Evolutionary conservation across 2,797 vertebrate genomes (phyloP), one percentile per base, ranked within the genome.

Genomic region (Microctenopoma stevenorrisi): DNA sequence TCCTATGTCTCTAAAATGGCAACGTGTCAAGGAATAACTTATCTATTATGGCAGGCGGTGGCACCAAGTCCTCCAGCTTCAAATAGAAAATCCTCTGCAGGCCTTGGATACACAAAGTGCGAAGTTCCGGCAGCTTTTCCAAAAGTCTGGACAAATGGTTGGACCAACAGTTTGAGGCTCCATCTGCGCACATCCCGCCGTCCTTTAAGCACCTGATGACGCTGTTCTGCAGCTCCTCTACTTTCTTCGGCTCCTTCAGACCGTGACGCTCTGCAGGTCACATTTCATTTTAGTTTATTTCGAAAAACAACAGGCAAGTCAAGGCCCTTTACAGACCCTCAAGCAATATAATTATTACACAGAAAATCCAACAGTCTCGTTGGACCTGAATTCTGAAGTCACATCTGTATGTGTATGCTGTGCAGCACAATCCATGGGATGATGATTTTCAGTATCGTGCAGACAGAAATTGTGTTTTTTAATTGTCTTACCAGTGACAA

Each of bases 61-160:
- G 95, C 88, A 99, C 98, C 94, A 99, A 93, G 59, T 99, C 98
- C 85, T 99, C 98, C 82, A 99, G 94, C 92, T 98, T 99, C 93
- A 99, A 89, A 88, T 99, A 99, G 94, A 99, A 99, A 90, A 99
- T 99, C 91, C 98, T 96, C 87, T 99, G 98, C 84, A 99, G 94
- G 83, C 98, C 98, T 78, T 98, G 97, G 30, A 97, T 96, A 92
- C 97, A 98, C 88, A 99, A 94, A 11, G 95, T 96, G 87, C 97
- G 96, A 1, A 99, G 96, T 91, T 99, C 97, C 0, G 96, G 98
- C 54, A 99, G 94, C 89, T 98, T 98, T 68, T 96, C 96, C 93
- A 99, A 91, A 71, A 98, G 96, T 94, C 96, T 96, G 79, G 96
- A 96, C 88, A 98, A 88, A 72, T 96, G 96, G 84, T 94, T 94